Evolutionary conservation across 2,888 invertebrate species (phyloP).

Genomic region (Oscheius myriophilus): DNA sequence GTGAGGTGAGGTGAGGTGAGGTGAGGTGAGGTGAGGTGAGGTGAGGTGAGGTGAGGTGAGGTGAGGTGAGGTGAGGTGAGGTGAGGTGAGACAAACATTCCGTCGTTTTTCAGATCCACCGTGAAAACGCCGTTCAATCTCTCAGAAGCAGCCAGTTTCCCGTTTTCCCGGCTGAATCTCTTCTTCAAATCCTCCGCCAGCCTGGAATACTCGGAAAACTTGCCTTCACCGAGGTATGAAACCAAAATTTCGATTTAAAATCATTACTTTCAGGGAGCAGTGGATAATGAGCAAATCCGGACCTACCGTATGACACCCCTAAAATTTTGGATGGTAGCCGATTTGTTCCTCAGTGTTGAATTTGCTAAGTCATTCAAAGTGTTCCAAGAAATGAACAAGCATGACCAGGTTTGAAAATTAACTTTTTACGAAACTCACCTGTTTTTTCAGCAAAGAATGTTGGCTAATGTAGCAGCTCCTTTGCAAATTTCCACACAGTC

Average conservation of each 20-base stretch:
- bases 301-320: conserved; percentile 31
- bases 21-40: too few relatives aligned
- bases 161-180: neutral
- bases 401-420: neutral
- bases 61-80: too few relatives aligned
- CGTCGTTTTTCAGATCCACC: conserved; percentile 34
- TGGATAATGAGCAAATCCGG: neutral
- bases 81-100: too few relatives aligned
- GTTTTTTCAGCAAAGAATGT: neutral
- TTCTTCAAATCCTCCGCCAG: conserved; percentile 6
- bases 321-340: conserved; percentile 56
- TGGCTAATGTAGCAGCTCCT: conserved; percentile 39
- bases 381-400: conserved; percentile 38
- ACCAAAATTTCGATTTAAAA: too few relatives aligned
- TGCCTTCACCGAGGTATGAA: too few relatives aligned
- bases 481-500: conserved; percentile 48
- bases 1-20: too few relatives aligned
- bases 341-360: conserved; percentile 48
- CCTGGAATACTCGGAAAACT: too few relatives aligned
- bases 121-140: conserved; percentile 36
- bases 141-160: conserved; percentile 5
- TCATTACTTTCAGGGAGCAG: too few relatives aligned
- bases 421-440: neutral
- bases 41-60: too few relatives aligned
- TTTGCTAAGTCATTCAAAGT: conserved; percentile 53